Percentiles rank a stretch among this genome's conserved stretches.
Conservation (phyloP, 1,140 invertebrate genomes). For the Drosophila albomicans region DNA sequence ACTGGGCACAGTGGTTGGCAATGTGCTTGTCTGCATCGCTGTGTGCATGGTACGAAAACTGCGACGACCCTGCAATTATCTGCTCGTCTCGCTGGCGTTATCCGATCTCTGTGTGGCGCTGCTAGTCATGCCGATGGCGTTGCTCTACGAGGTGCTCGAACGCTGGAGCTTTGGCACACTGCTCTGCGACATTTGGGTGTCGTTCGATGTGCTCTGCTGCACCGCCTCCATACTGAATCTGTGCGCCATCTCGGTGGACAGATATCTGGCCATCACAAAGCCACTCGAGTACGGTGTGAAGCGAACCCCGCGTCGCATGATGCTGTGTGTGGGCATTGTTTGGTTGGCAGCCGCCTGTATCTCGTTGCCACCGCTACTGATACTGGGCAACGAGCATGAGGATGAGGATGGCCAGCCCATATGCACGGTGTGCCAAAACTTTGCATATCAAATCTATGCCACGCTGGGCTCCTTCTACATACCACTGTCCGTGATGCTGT, state of each 20-base stretch:
- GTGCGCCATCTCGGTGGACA: conserved; percentile 95
- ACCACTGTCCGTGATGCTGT: conserved; percentile 94
- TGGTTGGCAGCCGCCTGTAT: conserved; percentile 96
- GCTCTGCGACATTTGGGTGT: conserved; percentile 94
- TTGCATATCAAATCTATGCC: conserved; percentile 95
- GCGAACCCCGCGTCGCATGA: conserved; percentile 93
- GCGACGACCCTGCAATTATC: conserved; percentile 93
- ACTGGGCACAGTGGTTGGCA: conserved; percentile 93
- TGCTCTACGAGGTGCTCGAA: conserved; percentile 92
- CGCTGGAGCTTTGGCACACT: conserved; percentile 93
- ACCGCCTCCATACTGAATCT: conserved; percentile 96
- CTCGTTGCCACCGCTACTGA: conserved; percentile 93
- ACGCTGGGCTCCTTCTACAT: conserved; percentile 96
- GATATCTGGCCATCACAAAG: conserved; percentile 96
- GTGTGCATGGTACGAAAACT: conserved; percentile 95
- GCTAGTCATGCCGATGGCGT: conserved; percentile 94
- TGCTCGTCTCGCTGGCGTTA: conserved; percentile 95
- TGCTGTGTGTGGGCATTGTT: conserved; percentile 93
- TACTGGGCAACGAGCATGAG: conserved; percentile 93
- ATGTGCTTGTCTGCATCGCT: conserved; percentile 94
- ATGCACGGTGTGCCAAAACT: conserved; percentile 94
- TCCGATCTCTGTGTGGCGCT: conserved; percentile 93
- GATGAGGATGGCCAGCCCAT: conserved; percentile 87
- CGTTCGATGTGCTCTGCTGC: conserved; percentile 92
- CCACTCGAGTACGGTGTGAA: conserved; percentile 95